phyloP scores from a whole-genome alignment of 2,888 invertebrate genomes.

The Eurois occulta region DNA sequence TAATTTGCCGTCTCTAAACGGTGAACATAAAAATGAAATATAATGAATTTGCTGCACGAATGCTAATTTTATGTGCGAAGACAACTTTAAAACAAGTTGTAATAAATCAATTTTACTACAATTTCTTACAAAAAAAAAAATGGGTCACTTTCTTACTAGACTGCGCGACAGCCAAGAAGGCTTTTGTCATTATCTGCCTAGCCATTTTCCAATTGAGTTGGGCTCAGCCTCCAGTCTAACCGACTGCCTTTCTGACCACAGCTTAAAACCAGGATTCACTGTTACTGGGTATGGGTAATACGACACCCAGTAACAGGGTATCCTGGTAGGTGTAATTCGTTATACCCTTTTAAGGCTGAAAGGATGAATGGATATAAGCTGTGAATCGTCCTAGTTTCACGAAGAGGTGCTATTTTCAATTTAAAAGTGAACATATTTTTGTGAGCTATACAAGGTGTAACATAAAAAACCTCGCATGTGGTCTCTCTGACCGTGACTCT shows the following conservation, averaged over 20 bases:
- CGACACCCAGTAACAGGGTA: not conserved
- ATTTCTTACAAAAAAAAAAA: not conserved
- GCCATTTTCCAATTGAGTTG: too few relatives aligned
- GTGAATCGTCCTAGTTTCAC: too few relatives aligned
- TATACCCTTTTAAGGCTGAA: too few relatives aligned
- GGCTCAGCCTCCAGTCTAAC: not conserved
- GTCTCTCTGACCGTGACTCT: too few relatives aligned
- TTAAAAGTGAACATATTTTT: too few relatives aligned
- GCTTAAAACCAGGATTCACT: not conserved
- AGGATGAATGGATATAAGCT: not conserved
- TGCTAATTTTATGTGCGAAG: slow-evolving; percentile 45
- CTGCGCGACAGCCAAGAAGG: not conserved
- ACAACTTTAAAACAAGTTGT: slow-evolving; percentile 11
- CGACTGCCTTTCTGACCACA: not conserved
- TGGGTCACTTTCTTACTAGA: too few relatives aligned
- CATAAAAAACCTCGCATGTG: too few relatives aligned
- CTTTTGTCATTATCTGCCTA: not conserved
- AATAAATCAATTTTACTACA: not conserved
- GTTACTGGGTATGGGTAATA: not conserved
- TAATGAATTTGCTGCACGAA: slow-evolving; percentile 43
- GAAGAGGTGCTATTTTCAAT: too few relatives aligned
- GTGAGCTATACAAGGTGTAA: too few relatives aligned
- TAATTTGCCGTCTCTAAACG: slow-evolving; percentile 46
- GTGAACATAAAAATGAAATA: slow-evolving; percentile 51
- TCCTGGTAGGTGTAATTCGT: not conserved